Evolutionary conservation across 1,140 invertebrate species (phyloP), one percentile per base, ranked within the genome.

Genomic region (Drosophila pachea): DNA sequence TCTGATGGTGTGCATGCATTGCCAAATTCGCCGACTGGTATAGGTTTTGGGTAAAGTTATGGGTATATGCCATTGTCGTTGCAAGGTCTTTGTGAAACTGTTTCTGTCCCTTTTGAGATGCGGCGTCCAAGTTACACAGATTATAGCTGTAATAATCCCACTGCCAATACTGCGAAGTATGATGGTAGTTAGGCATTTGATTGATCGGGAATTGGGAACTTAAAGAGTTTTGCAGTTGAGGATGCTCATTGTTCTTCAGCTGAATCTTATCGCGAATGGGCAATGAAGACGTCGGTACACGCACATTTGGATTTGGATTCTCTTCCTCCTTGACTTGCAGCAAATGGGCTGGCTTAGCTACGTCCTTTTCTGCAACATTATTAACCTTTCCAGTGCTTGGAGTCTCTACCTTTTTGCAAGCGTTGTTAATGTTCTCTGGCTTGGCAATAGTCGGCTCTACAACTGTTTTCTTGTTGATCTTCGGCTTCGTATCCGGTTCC

Each of bases 141-240:
- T 92, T 92, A 60, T 92, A 92, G 7, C 91, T 87, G 53, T 92
- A 91, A 35, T 91, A 89, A 61, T 93, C 92, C 92, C 92, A 93
- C 70, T 92, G 91, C 90, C 92, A 93, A 76, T 93, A 93, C 69
- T 93, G 86, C 89, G 92, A 78, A 9, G 92, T 90, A 68, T 92
- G 91, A 69, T 92, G 91, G 66, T 92, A 93, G 71, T 92, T 92
- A 0, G 91, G 91, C 58, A 92, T 91, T 67, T 92, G 91, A 73
- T 93, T 92, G 86, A 93, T 91, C 5, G 78, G 88, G 67, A 92
- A 91, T 74, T 92, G 92, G 0, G 91, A 89, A 32, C 91, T 53
- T 74, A 91, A 90, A 77, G 82, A 50, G 36, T 71, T 86, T 40
- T 78, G 78, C 43, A 82, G 35, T 62, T 84, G 75, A 11, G 79